phyloP scores from a whole-genome alignment of 2,888 invertebrate species.

The Eupithecia exiguata region DNA sequence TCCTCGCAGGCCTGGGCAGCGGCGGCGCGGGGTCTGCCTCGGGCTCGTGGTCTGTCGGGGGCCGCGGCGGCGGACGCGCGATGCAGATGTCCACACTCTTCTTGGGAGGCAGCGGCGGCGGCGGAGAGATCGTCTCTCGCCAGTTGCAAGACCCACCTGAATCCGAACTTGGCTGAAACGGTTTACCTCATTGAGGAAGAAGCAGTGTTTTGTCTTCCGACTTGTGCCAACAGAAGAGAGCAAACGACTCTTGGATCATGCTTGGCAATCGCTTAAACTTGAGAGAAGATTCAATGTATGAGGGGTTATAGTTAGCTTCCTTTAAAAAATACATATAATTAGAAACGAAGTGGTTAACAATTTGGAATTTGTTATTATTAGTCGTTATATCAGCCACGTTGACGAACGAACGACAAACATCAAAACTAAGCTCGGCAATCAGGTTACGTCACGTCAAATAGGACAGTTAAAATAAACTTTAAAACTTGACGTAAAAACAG shows the following conservation, averaged over 20 bases:
- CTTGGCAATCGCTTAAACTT: background rate
- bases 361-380: too few relatives aligned
- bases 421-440: background rate
- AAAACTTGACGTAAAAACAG: too few relatives aligned
- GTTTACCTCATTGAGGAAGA: background rate
- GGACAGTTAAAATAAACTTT: too few relatives aligned
- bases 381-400: background rate
- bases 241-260: background rate
- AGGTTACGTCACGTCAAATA: too few relatives aligned
- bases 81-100: constrained; percentile 59
- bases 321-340: too few relatives aligned
- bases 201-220: background rate
- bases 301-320: background rate
- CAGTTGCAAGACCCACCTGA: constrained; percentile 58
- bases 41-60: constrained; percentile 80
- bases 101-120: constrained; percentile 87
- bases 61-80: constrained; percentile 85
- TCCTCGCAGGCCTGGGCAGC: constrained; percentile 69
- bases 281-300: background rate
- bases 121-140: constrained; percentile 83
- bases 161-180: constrained; percentile 57
- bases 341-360: too few relatives aligned
- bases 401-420: background rate
- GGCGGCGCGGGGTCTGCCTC: constrained; percentile 64
- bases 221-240: background rate